Evolutionary conservation across 2,888 invertebrate genomes (phyloP), one percentile per base, ranked within the genome.

Genomic region (Aplocera efformata): DNA sequence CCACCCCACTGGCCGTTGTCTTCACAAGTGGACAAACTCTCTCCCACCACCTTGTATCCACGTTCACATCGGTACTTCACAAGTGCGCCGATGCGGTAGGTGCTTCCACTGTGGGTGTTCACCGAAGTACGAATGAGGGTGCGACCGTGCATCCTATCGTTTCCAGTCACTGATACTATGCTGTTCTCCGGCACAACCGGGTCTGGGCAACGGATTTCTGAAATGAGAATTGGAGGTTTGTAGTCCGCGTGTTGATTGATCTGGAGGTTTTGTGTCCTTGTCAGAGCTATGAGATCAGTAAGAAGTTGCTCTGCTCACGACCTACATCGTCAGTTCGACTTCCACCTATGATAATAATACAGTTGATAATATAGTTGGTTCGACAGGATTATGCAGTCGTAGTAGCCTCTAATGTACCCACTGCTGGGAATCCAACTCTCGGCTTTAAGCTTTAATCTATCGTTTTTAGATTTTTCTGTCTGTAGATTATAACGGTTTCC

Each of bases 11-110:
- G 90, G 0, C 96, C 96, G 57, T 91, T 94, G 54, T 96, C 96
- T 64, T 95, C 95, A 70, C 96, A 96, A 0, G 94, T 95, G 36
- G 95, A 94, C 27, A 96, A 75, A 31, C 95, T 94, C 65, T 95
- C 95, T 0, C 96, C 97, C 1, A 95, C 84, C 31, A 96, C 93
- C 77, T 95, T 95, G 79, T 96, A 96, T 0, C 97, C 97, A 40
- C 96, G 83, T 67, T 96, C 96, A 67, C 97, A 97, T 9, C 96
- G 90, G 72, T 97, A 97, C 72, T 96, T 96, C 1, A 94, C 94
- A 9, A 96, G 80, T 0, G 96, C 94, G 0, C 95, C 94, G 51
- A 96, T 95, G 41, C 95, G 94, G 78, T 95, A 96, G 0, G 95
- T 94, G 43, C 94, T 92, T 0, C 94, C 92, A 6, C 90, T 91